Evolutionary conservation across 1,140 invertebrate species (phyloP), one percentile per base, ranked within the genome.

Genomic region (Pseudomyrmex pallidus): DNA sequence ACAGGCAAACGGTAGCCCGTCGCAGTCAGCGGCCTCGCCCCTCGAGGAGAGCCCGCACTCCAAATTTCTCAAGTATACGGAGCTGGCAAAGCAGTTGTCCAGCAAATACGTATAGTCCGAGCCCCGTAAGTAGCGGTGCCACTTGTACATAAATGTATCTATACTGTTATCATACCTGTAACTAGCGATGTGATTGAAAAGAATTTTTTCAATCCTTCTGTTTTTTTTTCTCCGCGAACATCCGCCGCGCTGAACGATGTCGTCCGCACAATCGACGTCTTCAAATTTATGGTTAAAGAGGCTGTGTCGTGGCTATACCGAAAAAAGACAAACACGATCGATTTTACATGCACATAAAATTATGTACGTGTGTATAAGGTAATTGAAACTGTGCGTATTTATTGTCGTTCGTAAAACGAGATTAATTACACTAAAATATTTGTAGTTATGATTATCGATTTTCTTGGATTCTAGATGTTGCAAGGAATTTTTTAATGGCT

Each of bases 51-150:
- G 97, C 93, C 98, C 98, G 17, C 98, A 98, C 95, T 98, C 98
- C 85, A 99, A 99, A 95, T 99, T 99, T 96, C 96, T 98, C 86
- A 99, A 99, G 95, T 99, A 99, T 95, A 98, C 98, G 91, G 98
- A 99, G 95, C 96, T 99, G 92, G 98, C 98, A 86, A 99, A 99
- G 95, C 98, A 99, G 95, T 95, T 99, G 92, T 98, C 98, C 92
- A 98, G 98, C 95, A 99, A 99, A 95, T 98, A 98, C 95, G 97
- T 97, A 96, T 98, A 97, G 94, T 94, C 93, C 93, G 93, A 93
- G 93, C 90, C 90, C 91, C 91, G 93, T 91, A 94, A 94, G 92
- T 94, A 94, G 93, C 93, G 92, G 93, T 93, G 93, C 92, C 90
- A 93, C 89, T 90, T 94, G 94, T 94, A 94, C 92, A 94, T 94